phyloP scores from a whole-genome alignment of 1,140 invertebrate genomes.

The Leptinotarsa defecta region DNA sequence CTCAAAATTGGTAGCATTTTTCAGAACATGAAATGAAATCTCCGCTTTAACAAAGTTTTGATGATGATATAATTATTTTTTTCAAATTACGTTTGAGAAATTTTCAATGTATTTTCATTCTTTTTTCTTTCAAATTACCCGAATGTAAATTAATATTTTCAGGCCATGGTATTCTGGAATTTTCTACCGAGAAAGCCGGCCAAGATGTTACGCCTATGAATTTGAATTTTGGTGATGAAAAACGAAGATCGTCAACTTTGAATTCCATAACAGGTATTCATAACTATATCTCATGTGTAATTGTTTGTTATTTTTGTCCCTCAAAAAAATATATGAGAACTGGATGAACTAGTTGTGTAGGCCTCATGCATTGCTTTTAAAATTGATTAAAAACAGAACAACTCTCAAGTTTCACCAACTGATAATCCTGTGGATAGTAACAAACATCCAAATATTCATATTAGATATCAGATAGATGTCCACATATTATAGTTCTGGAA shows the following conservation, averaged over 20 bases:
- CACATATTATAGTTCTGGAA: no score
- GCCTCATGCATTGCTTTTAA: constrained; percentile 21
- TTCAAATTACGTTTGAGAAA: neutral
- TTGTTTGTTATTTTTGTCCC: neutral
- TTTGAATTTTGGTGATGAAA: constrained; percentile 75
- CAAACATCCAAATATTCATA: no score
- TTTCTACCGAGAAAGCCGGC: constrained; percentile 86
- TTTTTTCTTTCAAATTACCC: neutral
- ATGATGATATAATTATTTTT: neutral
- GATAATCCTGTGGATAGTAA: no score
- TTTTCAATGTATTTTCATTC: no score
- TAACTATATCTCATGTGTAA: neutral
- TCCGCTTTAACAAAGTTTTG: neutral
- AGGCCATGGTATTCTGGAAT: constrained; percentile 79
- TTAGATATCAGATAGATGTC: no score
- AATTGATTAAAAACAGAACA: neutral
- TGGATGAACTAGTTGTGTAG: constrained; percentile 15
- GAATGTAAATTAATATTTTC: neutral
- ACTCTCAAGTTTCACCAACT: neutral
- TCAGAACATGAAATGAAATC: neutral
- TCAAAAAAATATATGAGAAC: constrained; percentile 4
- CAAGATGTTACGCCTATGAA: constrained; percentile 86
- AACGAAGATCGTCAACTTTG: constrained; percentile 69
- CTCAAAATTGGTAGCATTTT: no score
- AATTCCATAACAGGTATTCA: constrained; percentile 73